Evolutionary conservation across 2,888 invertebrate genomes (phyloP), one percentile per base, ranked within the genome.

Genomic region (Bombyx huttoni): DNA sequence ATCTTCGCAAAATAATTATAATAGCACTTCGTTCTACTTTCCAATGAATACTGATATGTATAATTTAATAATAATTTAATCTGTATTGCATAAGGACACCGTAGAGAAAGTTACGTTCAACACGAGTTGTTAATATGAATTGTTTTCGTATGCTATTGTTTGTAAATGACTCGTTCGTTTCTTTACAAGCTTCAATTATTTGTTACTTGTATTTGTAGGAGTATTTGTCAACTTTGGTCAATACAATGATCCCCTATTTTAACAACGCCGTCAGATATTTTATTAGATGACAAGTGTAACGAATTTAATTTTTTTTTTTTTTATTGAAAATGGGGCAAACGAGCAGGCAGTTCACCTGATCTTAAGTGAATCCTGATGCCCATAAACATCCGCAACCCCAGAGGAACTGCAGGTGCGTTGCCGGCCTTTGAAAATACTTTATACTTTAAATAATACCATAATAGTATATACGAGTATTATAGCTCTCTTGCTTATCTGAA

Each of bases 71-170:
- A 40, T 40, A 40, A 40, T 40, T 3, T 40, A 40, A 40, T 40
- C 12, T 40, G 40, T 40, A 7, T 40, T 40, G 40, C 40, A 7
- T 40, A 51, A 34, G 46, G 51, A 40, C 40, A 40, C 12, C 6
- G 47, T 55, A 59, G 77, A 70, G 76, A 79, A 80, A 78, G 75
- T 76, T 63, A 63, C 59, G 62, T 61, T 63, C 64, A 64, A 40
- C 62, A 67, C 66, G 61, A 63, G 58, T 58, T 62, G 61, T 63
- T 58, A 60, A 58, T 55, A 59, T 52, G 59, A 55, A 70, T 73
- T 67, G 70, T 80, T 80, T 81, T 72, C 77, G 70, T 61, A 64
- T 53, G 56, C 64, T 73, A 82, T 81, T 84, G 81, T 83, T 79
- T 76, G 75, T 68, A 74, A 82, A 81, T 81, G 75, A 73, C 62